These are phyloP conservation scores for Mantis religiosa DNA, from an alignment of 2,888 invertebrate genomes.

Conservation along the genomic window DNA sequence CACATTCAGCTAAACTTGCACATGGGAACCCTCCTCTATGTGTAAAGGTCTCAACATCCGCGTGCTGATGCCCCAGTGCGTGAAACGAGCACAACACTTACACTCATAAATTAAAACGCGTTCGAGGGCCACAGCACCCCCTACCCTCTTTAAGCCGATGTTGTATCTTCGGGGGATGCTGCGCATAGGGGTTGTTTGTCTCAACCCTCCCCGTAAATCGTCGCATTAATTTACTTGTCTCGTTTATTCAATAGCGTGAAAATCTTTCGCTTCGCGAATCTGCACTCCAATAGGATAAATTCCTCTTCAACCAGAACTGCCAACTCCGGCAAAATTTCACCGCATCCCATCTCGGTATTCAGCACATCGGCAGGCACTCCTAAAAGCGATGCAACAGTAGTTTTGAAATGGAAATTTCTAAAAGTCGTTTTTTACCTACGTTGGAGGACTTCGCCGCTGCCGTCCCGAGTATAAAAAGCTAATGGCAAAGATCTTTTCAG, in stretches of 20 bases:
- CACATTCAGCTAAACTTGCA: too few relatives aligned
- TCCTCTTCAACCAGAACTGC: neutral
- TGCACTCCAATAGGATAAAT: neutral
- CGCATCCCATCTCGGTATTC: neutral
- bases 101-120: neutral
- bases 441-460: too few relatives aligned
- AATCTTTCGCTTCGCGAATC: neutral
- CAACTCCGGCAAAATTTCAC: neutral
- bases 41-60: neutral
- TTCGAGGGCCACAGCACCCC: neutral
- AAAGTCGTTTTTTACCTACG: too few relatives aligned
- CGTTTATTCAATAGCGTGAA: neutral
- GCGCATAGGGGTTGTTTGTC: neutral
- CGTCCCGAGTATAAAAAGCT: too few relatives aligned
- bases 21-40: neutral
- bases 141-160: neutral
- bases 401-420: too few relatives aligned
- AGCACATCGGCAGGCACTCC: neutral
- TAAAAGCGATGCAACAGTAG: neutral
- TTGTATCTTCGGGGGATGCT: neutral
- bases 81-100: neutral
- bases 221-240: neutral
- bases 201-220: neutral
- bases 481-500: too few relatives aligned
- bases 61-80: neutral